phyloP scores from a whole-genome alignment of 2,113 vertebrate genomes.

The Otocyon megalotis region DNA sequence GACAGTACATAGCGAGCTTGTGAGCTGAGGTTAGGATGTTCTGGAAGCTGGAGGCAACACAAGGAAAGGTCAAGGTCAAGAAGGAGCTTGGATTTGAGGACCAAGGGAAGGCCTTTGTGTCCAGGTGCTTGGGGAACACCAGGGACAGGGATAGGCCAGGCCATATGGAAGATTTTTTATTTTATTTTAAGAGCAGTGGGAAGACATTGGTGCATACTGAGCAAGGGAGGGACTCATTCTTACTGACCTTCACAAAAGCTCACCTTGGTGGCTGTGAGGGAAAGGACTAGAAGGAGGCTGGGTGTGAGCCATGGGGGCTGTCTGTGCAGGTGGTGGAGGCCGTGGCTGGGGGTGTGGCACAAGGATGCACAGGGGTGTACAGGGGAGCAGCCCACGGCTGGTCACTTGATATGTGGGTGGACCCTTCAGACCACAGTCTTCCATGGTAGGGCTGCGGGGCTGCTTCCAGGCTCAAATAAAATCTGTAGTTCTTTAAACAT shows the following conservation, averaged over 20 bases:
- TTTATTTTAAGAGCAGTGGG: neutral
- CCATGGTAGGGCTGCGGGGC: neutral
- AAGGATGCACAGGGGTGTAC: neutral
- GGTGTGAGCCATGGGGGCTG: neutral
- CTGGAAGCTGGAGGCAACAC: neutral
- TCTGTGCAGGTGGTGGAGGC: accelerated
- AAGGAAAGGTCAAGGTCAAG: neutral
- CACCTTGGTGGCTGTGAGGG: neutral
- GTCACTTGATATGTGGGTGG: neutral
- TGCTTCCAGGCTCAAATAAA: neutral
- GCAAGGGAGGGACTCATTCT: too few species aligned
- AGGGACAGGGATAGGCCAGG: neutral
- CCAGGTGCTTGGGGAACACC: neutral
- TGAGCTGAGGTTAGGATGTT: neutral
- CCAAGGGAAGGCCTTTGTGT: neutral
- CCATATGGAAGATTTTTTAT: accelerated
- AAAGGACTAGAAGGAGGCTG: neutral
- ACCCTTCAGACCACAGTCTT: too few species aligned
- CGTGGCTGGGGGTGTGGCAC: too few species aligned
- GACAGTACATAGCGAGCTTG: accelerated
- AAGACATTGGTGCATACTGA: neutral
- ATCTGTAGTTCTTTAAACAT: neutral
- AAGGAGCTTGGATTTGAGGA: neutral
- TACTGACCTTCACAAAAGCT: neutral
- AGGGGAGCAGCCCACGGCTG: neutral